phyloP scores from a whole-genome alignment of 2,797 vertebrate genomes.

The Anolis apletophallus region DNA sequence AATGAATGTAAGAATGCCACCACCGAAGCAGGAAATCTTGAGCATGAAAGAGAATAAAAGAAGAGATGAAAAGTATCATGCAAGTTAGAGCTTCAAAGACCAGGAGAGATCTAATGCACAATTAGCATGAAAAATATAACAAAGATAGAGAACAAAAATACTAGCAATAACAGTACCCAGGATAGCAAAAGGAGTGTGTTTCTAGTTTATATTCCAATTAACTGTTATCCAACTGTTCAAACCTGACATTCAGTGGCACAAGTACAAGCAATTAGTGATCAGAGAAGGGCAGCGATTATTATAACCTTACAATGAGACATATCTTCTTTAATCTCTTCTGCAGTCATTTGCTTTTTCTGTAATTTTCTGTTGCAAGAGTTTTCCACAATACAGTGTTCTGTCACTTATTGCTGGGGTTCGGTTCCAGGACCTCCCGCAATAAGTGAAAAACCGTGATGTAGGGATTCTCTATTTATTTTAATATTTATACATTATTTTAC shows the following conservation, averaged over 20 bases:
- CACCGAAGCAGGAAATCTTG: conserved; percentile 64
- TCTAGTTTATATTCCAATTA: conserved; percentile 28
- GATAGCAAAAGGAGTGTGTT: neutral
- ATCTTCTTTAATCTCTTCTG: neutral
- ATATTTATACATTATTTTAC: too few relatives aligned
- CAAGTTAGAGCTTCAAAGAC: conserved; percentile 65
- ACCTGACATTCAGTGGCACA: neutral
- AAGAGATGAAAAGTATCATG: conserved; percentile 32
- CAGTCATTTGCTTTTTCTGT: neutral
- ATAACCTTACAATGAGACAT: neutral
- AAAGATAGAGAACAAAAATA: conserved; percentile 55
- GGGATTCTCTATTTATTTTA: too few relatives aligned
- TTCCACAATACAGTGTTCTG: too few relatives aligned
- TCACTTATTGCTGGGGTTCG: too few relatives aligned
- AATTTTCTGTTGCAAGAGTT: rapidly evolving
- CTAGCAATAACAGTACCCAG: conserved; percentile 40
- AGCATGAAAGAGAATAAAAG: conserved; percentile 57
- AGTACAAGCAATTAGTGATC: conserved; percentile 1
- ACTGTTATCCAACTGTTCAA: conserved; percentile 49
- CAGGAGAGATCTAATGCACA: conserved; percentile 53
- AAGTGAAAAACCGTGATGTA: too few relatives aligned
- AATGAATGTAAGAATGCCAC: conserved; percentile 53
- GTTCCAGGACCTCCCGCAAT: too few relatives aligned
- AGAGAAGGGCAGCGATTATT: neutral
- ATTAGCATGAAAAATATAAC: conserved; percentile 55